A percentile compares a stretch with the other conserved stretches of the same genome.
These are phyloP conservation scores for Mesorhabditis spiculigera DNA, from an alignment of 2,888 invertebrate species.

Conservation along the genomic window DNA sequence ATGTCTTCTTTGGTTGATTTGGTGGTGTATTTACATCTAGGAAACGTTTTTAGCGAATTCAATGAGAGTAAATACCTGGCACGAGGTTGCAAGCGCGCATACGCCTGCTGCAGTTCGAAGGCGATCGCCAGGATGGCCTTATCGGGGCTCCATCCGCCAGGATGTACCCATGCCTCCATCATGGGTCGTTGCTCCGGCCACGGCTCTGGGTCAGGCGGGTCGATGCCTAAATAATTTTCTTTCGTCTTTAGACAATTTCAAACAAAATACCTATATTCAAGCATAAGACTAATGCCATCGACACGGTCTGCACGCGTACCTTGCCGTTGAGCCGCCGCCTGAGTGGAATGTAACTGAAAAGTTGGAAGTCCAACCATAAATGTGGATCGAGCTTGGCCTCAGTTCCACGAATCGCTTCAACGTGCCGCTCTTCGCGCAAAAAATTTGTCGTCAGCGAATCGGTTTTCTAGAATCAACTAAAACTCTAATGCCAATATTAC, in stretches of 20 bases:
- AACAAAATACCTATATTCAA: slow-evolving; percentile 77
- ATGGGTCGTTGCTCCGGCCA: slow-evolving; percentile 87
- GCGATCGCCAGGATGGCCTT: slow-evolving; percentile 86
- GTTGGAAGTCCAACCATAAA: too few species aligned
- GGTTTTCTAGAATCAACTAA: too few species aligned
- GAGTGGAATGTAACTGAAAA: too few species aligned
- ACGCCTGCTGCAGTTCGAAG: slow-evolving; percentile 84
- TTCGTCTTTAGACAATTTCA: too few species aligned
- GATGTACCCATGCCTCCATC: slow-evolving; percentile 87
- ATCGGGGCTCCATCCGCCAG: slow-evolving; percentile 72
- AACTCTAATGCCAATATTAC: too few species aligned
- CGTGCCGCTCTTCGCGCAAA: too few species aligned
- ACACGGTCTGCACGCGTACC: slow-evolving; percentile 91
- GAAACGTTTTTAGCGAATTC: too few species aligned
- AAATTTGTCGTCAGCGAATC: too few species aligned
- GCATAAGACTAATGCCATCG: slow-evolving; percentile 93
- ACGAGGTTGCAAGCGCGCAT: slow-evolving; percentile 96
- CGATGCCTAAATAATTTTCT: slow-evolving; percentile 66
- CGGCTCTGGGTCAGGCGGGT: slow-evolving; percentile 88
- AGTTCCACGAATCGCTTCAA: too few species aligned
- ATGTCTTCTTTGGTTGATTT: too few species aligned
- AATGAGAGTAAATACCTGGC: slow-evolving; percentile 64
- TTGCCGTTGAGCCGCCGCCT: slow-evolving; percentile 17
- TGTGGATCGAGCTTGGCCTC: too few species aligned
- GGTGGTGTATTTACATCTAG: too few species aligned